Percentiles rank a stretch among this genome's conserved stretches.
Evolutionary conservation across 2,797 vertebrate genomes (phyloP).

Genomic region (Chelonia mydas): DNA sequence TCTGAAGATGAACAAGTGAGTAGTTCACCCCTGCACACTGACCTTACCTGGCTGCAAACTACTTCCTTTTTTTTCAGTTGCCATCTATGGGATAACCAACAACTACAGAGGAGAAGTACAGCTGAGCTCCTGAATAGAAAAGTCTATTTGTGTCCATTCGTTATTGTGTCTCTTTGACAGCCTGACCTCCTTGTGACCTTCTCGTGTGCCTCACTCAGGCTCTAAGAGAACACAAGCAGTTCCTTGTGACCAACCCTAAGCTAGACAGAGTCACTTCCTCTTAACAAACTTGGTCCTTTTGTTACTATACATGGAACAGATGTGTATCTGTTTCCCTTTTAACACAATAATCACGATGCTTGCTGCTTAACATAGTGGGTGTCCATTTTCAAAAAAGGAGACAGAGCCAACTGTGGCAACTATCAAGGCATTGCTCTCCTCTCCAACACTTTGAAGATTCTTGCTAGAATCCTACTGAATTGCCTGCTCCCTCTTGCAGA

Average conservation of each 20-base stretch:
- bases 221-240: not conserved
- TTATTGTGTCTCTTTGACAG: not conserved
- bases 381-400: too few relatives aligned
- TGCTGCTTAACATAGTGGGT: not conserved
- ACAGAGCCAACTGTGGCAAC: too few relatives aligned
- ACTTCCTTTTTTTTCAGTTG: not conserved
- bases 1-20: not conserved
- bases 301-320: not conserved
- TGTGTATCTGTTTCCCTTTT: not conserved
- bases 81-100: not conserved
- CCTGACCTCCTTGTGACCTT: not conserved
- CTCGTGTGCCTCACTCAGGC: not conserved
- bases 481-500: too few relatives aligned
- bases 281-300: not conserved
- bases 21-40: not conserved
- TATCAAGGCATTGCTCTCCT: too few relatives aligned
- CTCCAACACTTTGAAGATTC: too few relatives aligned
- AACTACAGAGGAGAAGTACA: not conserved
- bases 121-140: not conserved
- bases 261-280: not conserved
- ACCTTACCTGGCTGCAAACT: not conserved
- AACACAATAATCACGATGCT: not conserved
- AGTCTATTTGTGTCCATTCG: not conserved
- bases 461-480: too few relatives aligned
- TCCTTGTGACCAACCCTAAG: not conserved